Percentiles rank a stretch among this genome's conserved stretches.
phyloP scores from a whole-genome alignment of 2,888 invertebrate species.

The Drosophila kuntzei region DNA sequence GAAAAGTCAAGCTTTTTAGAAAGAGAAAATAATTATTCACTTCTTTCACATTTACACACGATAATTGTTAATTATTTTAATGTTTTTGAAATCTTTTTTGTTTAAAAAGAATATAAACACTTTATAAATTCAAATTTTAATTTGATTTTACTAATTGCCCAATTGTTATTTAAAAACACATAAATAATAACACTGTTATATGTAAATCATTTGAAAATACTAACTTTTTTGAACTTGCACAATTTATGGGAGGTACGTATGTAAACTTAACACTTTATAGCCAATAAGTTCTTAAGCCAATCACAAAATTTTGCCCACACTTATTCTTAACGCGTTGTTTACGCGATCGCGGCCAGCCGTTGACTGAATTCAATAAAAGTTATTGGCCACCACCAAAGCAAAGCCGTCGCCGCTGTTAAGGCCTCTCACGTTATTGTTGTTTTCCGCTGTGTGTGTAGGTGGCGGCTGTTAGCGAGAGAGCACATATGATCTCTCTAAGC shows the following conservation, averaged over 20 bases:
- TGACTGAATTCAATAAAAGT: constrained; percentile 80
- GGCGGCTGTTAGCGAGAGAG: constrained; percentile 20
- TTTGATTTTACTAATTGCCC: neutral
- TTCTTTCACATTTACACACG: constrained; percentile 5
- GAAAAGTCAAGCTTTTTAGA: neutral
- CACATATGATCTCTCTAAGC: neutral
- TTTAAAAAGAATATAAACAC: neutral
- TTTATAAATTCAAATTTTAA: neutral
- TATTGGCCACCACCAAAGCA: constrained; percentile 66
- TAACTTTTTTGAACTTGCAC: constrained; percentile 49
- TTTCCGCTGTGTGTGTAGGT: constrained; percentile 51
- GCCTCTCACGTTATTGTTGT: constrained; percentile 23
- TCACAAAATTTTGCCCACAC: constrained; percentile 9
- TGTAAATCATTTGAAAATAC: constrained; percentile 22
- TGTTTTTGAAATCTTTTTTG: neutral
- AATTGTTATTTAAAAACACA: neutral
- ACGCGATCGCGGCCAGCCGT: constrained; percentile 78
- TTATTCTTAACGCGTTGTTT: constrained; percentile 48
- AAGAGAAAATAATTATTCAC: neutral
- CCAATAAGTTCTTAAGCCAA: constrained; percentile 36
- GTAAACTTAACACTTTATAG: constrained; percentile 27
- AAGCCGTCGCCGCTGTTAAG: constrained; percentile 40
- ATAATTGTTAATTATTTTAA: neutral
- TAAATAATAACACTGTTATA: neutral
- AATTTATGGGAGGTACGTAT: constrained; percentile 15